Evolutionary conservation across 2,797 vertebrate genomes (phyloP).

Genomic region (Chanos chanos): DNA sequence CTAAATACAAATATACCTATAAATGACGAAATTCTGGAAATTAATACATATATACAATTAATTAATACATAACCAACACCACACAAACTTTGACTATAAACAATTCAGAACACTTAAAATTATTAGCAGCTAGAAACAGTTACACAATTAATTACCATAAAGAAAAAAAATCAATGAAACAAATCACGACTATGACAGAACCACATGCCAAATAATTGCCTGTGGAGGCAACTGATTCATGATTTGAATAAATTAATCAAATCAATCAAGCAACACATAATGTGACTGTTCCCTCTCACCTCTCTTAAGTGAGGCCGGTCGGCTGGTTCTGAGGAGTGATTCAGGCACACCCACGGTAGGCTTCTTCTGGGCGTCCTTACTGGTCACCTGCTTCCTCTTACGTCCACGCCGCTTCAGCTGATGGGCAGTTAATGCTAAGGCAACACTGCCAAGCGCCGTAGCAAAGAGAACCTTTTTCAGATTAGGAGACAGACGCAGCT

Average conservation of each 20-base stretch:
- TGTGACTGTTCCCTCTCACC: no score
- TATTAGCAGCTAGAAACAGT: no score
- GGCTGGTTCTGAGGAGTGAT: constrained; percentile 77
- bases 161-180: background rate
- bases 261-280: no score
- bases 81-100: no score
- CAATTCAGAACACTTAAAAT: no score
- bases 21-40: no score
- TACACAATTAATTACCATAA: no score
- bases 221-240: background rate
- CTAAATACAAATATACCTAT: no score
- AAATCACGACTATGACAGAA: background rate
- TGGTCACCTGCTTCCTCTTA: constrained; percentile 80
- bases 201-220: background rate
- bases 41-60: no score
- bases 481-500: constrained; percentile 86
- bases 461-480: constrained; percentile 96
- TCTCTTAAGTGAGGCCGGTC: constrained; percentile 84
- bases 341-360: constrained; percentile 77
- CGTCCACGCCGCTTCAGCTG: constrained; percentile 90
- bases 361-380: constrained; percentile 72
- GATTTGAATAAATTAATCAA: background rate
- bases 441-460: constrained; percentile 91
- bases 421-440: constrained; percentile 92
- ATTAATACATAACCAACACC: no score